Evolutionary conservation across 1,140 invertebrate species (phyloP).

Genomic region (Adelges cooleyi): DNA sequence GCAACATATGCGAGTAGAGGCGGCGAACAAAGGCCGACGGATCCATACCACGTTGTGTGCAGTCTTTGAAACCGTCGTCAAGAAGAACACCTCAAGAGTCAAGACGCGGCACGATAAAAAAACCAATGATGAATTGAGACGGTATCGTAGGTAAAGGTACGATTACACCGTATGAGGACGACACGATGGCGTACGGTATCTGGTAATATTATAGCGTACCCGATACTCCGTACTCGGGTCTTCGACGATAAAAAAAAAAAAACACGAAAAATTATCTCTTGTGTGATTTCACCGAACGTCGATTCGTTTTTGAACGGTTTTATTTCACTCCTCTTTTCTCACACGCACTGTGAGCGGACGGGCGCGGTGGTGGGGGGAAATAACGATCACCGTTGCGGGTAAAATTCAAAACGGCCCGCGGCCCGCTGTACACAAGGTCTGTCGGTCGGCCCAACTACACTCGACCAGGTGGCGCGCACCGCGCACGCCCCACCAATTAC

Average conservation of each 20-base stretch:
- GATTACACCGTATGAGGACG: too few species aligned
- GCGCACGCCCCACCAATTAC: too few species aligned
- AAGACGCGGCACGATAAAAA: neutral
- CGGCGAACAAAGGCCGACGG: neutral
- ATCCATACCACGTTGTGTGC: neutral
- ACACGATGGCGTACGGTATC: too few species aligned
- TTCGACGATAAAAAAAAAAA: neutral
- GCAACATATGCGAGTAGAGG: neutral
- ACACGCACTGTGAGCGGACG: neutral
- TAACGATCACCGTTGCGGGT: neutral
- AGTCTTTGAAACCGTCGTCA: too few species aligned
- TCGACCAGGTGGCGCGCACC: too few species aligned
- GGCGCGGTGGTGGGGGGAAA: neutral
- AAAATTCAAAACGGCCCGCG: conserved; percentile 1
- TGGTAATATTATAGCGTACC: too few species aligned
- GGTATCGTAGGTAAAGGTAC: too few species aligned
- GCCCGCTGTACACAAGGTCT: neutral
- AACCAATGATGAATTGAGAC: too few species aligned
- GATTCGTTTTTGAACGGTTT: neutral
- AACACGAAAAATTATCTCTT: neutral
- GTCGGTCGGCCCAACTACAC: neutral
- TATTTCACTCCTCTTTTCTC: neutral
- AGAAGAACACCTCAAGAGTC: neutral
- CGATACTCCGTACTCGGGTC: too few species aligned
- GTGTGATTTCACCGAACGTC: neutral